Evolutionary conservation across 2,113 vertebrate genomes (phyloP), one percentile per base, ranked within the genome.

Genomic region (Balaenoptera acutorostrata): DNA sequence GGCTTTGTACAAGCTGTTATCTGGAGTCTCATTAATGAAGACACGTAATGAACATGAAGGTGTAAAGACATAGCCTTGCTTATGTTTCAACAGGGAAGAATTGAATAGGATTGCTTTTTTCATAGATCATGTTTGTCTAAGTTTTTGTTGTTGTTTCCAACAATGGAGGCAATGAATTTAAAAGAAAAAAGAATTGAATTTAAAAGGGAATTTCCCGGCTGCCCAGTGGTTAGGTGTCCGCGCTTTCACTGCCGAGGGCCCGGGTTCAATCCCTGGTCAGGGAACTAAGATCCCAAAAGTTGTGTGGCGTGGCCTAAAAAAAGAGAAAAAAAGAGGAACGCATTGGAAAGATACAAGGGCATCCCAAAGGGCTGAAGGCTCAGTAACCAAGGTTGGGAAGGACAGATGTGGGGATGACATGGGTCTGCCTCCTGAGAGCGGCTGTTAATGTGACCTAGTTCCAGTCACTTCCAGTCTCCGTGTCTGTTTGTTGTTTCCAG

Each of bases 1-100:
- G 27, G 27, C 66, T 81, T 23, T 81, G 15, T 90, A 52, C 64
- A 80, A 52, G 36, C 85, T 81, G 39, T 88, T 86, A 71, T 57
- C 59, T 55, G 27, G 39, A 72, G 41, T 59, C 72, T 83, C 55
- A 49, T 92, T 72, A 92, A 81, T 82, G 69, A 92, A 66, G 93
- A 69, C 36, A 87, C 25, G 39, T 93, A 85, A 93, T 97, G 61
- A 68, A 95, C 88, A 95, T 85, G 59, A 94, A 87, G 39, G 23
- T 44, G 15, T 81, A 93, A 75, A 88, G 39, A 82, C 6, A 20
- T 12, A 85, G 9, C 1, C 21, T 82, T 46, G 61, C n/a, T 59
- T 93, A 25, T n/a, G 9, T 92, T 63, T 61, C 66, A 59, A 25
- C 6, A 33, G n/a, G 59, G 83, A 88, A 81, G 36, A 93, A 27